Conservation (phyloP, 64 coral and sea anemone species). For the Montipora sp. region DNA sequence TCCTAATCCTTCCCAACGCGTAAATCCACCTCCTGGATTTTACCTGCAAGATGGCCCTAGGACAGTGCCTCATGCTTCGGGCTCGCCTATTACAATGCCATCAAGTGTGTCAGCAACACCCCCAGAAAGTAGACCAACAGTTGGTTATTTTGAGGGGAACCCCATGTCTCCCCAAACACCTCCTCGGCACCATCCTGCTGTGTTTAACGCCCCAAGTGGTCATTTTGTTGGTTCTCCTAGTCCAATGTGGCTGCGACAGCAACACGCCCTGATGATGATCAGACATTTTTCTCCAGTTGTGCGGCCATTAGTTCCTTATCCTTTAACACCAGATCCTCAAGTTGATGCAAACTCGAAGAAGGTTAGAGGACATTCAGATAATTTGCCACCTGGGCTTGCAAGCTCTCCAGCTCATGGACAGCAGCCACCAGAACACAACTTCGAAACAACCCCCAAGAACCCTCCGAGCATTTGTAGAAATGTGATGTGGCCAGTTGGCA, state of each 20-base stretch:
- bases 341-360: neutral
- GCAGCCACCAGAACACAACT: neutral
- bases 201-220: neutral
- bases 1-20: neutral
- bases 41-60: neutral
- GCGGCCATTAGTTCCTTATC: constrained; percentile 22
- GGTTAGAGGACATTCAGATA: neutral
- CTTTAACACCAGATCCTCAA: constrained; percentile 15
- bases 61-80: neutral
- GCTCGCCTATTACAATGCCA: neutral
- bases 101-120: constrained; percentile 2
- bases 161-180: neutral
- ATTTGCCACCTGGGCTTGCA: neutral
- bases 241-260: constrained; percentile 8
- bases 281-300: neutral
- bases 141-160: neutral
- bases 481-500: neutral
- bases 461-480: constrained; percentile 25
- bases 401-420: constrained; percentile 14
- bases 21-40: constrained; percentile 30
- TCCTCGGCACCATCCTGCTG: neutral
- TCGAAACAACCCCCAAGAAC: neutral
- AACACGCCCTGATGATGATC: neutral
- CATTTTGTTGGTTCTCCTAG: neutral
- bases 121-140: neutral